A percentile compares a stretch with the other conserved stretches of the same genome.
Evolutionary conservation across 2,113 vertebrate genomes (phyloP).

Genomic region (Lycaon pictus): DNA sequence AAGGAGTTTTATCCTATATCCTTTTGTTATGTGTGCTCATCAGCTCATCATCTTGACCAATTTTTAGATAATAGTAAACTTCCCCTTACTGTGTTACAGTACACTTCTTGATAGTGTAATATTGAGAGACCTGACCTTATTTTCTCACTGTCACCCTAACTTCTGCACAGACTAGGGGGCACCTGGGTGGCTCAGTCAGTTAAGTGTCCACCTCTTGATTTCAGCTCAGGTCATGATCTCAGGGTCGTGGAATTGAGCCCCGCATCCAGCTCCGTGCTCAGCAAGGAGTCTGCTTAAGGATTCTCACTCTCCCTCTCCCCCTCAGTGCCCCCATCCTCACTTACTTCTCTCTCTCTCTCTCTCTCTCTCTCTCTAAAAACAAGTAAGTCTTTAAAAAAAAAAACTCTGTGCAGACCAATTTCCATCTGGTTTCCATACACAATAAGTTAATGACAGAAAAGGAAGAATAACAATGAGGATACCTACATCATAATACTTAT

Average conservation of each 20-base stretch:
- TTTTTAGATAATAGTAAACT: background rate
- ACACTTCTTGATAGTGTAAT: background rate
- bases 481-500: background rate
- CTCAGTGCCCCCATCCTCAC: background rate
- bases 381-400: background rate
- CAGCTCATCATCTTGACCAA: background rate
- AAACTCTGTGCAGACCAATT: background rate
- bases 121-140: background rate
- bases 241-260: background rate
- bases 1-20: background rate
- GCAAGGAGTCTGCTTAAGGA: background rate
- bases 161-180: background rate
- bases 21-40: background rate
- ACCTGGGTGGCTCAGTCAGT: background rate
- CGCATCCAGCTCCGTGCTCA: background rate
- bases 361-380: background rate
- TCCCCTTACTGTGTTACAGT: background rate
- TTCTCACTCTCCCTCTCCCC: background rate
- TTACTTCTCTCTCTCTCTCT: background rate
- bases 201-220: background rate
- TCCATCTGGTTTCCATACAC: background rate
- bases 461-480: background rate
- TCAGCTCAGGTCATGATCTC: background rate
- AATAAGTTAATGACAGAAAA: background rate
- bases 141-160: background rate